Base-by-base conservation (phyloP, 2,797 vertebrate species). In the Mallotus villosus region DNA sequence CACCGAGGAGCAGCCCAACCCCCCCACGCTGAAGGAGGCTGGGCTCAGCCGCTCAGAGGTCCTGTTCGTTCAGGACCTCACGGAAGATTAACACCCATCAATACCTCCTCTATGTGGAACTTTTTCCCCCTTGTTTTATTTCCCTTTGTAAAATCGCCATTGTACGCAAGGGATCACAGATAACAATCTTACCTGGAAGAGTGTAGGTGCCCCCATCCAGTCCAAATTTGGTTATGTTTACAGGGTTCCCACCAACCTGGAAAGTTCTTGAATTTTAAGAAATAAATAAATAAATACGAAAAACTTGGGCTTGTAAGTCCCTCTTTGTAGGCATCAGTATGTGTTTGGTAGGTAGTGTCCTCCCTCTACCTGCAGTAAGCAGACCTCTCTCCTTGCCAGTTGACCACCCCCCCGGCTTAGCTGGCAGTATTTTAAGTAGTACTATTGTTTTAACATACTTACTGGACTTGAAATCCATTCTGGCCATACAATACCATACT, bases 41-140 rank as follows among this genome's bases (percentile, higher is more conserved):
- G 98, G 98, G 92, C 95, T 99, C 81, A 97, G 96, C 92, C 97
- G 97, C 89, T 97, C 96, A 76, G 96, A 99, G 94, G 96, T 99
- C 87, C 95, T 99, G 79, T 99, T 99, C 94, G 98, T 99, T 92
- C 98, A 99, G 94, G 97, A 99, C 92, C 96, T 99, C 77, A 97
- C 97, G 89, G 98, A 99, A 82, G 98, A 99, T 94, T 99, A 95
- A 99, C 89, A 89, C 85, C 88, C 82, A 83, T 85, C 88, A 81
- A 46, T 72, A 83, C 85, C 86, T 85, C 82, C 90, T 92, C 87
- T 78, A 74, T 63, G 71, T 68, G 84, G 82, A 86, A 78, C 84
- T 69, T 41, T 55, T 46, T 59, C 70, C 25, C 11, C 29, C 1
- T 55, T 6, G 53, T 67, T 88, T 90, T 89, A 91, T 91, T 46